phyloP scores from a whole-genome alignment of 2,797 vertebrate species.

The Prionace glauca region DNA sequence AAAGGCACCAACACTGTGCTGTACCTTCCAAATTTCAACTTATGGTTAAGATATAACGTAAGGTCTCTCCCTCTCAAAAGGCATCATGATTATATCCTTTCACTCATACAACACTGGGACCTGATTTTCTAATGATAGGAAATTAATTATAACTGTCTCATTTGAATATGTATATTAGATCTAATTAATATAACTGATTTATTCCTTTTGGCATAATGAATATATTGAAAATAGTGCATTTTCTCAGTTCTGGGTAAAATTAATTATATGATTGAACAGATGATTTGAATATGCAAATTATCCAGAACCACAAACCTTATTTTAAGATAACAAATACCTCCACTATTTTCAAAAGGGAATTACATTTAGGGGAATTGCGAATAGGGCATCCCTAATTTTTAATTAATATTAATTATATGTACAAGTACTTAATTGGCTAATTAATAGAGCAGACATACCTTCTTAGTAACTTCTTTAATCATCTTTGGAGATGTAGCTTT shows the following conservation, averaged over 20 bases:
- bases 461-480: not conserved
- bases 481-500: not conserved
- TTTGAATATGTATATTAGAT: constrained; percentile 33
- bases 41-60: not conserved
- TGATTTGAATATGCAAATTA: constrained; percentile 14
- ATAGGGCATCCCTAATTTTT: not conserved
- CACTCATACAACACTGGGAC: not conserved
- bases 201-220: constrained; percentile 3
- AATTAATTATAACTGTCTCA: constrained; percentile 24
- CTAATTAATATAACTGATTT: constrained; percentile 12
- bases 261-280: not conserved
- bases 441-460: not conserved
- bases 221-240: not conserved
- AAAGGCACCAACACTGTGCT: not conserved
- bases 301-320: not conserved
- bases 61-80: not conserved
- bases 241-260: not conserved
- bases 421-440: not conserved
- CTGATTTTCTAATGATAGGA: constrained; percentile 8
- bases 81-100: constrained; percentile 13
- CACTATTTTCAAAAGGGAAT: not conserved
- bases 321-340: not conserved
- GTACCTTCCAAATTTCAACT: constrained; percentile 3
- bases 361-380: not conserved
- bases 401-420: not conserved